Conservation (phyloP, 2,113 vertebrate species). For the Calyptomena viridis region DNA sequence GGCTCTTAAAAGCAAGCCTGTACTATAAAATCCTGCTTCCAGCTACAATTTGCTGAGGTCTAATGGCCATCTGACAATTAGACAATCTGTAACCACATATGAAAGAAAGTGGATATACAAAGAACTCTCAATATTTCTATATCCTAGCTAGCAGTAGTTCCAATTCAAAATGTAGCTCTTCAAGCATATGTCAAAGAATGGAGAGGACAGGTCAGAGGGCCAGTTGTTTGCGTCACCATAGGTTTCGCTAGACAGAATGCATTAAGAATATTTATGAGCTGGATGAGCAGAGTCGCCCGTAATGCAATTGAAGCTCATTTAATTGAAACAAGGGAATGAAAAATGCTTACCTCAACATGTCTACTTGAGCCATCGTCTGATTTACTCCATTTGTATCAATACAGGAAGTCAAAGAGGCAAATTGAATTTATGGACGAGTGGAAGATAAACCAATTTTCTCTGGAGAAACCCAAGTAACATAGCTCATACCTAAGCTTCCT, state of each 20-base stretch:
- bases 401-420: conserved; percentile 85
- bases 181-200: conserved; percentile 42
- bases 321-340: conserved; percentile 85
- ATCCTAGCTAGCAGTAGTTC: conserved; percentile 13
- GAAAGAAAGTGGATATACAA: conserved; percentile 20
- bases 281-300: conserved; percentile 78
- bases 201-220: conserved; percentile 64
- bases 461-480: conserved; percentile 76
- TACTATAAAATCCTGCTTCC: conserved; percentile 58
- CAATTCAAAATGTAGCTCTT: conserved; percentile 5
- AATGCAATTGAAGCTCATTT: conserved; percentile 88
- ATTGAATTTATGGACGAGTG: conserved; percentile 86
- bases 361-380: conserved; percentile 70
- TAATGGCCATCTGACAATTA: conserved; percentile 56
- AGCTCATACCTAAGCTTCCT: conserved; percentile 62
- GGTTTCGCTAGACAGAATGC: conserved; percentile 71
- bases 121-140: conserved; percentile 18
- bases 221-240: conserved; percentile 64
- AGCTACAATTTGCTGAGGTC: conserved; percentile 62
- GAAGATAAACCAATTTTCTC: conserved; percentile 84
- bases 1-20: conserved; percentile 54
- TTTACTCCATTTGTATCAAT: conserved; percentile 81
- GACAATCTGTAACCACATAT: background rate
- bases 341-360: conserved; percentile 73
- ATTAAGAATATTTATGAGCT: conserved; percentile 86